Conservation (phyloP, 2,888 invertebrate genomes). For the Eupithecia centaureata region DNA sequence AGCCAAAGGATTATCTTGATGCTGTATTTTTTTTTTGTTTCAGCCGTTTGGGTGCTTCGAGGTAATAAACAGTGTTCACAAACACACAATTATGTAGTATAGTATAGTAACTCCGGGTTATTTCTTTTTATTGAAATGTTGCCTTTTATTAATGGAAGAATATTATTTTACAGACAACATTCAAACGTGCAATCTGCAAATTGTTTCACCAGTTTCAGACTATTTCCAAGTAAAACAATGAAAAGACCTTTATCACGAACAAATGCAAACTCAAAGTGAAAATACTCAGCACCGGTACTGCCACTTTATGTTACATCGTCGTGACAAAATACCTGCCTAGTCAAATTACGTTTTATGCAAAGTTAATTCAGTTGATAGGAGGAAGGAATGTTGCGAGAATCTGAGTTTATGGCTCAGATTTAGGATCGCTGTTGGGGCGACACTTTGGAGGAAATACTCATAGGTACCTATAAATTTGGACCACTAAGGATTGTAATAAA, state of each 20-base stretch:
- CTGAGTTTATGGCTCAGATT: conserved; percentile 32
- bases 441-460: conserved; percentile 20
- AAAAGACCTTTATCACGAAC: conserved; percentile 3
- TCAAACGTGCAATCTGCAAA: neutral
- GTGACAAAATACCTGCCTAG: conserved; percentile 57
- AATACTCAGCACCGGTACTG: conserved; percentile 18
- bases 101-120: too few species aligned
- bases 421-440: conserved; percentile 30
- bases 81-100: too few species aligned
- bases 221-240: neutral
- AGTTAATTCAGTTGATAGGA: conserved; percentile 44
- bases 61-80: neutral
- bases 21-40: neutral
- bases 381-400: conserved; percentile 39
- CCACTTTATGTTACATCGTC: conserved; percentile 16
- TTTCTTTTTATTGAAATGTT: neutral
- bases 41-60: neutral
- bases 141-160: neutral
- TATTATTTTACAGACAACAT: neutral
- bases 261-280: conserved; percentile 20
- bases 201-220: neutral
- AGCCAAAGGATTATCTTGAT: neutral
- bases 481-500: conserved; percentile 13
- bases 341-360: conserved; percentile 53
- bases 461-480: conserved; percentile 17